Conservation (phyloP, 2,113 vertebrate genomes). For the Ailurus styani region DNA sequence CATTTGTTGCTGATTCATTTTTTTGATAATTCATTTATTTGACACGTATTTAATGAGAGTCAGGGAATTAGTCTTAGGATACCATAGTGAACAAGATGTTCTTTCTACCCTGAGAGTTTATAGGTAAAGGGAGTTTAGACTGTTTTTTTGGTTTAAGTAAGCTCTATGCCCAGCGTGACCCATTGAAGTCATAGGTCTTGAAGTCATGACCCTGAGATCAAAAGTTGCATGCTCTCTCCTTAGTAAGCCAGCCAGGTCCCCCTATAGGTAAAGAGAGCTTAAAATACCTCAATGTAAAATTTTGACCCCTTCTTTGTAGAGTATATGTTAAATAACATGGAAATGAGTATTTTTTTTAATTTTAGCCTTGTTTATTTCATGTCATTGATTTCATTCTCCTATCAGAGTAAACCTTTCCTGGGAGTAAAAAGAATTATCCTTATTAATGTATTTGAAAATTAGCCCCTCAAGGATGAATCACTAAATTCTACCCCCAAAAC, state of each 20-base stretch:
- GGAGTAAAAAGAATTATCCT: background rate
- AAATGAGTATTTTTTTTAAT: background rate
- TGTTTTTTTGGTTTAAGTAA: background rate
- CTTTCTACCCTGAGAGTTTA: background rate
- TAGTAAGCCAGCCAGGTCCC: background rate
- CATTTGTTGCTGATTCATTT: background rate
- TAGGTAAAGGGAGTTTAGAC: background rate
- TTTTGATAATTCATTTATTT: background rate
- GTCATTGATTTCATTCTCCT: background rate
- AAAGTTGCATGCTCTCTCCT: background rate
- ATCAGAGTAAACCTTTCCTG: background rate
- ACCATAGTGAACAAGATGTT: background rate
- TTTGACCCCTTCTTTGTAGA: background rate
- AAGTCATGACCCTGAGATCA: background rate
- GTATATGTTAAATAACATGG: background rate
- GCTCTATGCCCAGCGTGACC: background rate
- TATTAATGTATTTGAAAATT: background rate
- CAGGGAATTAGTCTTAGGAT: background rate
- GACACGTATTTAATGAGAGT: background rate
- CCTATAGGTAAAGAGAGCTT: background rate
- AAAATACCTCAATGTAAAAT: conserved; percentile 41
- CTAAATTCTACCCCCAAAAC: background rate
- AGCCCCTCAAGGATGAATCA: background rate
- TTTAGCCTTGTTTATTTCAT: conserved; percentile 27
- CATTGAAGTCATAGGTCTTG: background rate